Conservation (phyloP, 2,797 vertebrate species). For the Onychomys arenicola region DNA sequence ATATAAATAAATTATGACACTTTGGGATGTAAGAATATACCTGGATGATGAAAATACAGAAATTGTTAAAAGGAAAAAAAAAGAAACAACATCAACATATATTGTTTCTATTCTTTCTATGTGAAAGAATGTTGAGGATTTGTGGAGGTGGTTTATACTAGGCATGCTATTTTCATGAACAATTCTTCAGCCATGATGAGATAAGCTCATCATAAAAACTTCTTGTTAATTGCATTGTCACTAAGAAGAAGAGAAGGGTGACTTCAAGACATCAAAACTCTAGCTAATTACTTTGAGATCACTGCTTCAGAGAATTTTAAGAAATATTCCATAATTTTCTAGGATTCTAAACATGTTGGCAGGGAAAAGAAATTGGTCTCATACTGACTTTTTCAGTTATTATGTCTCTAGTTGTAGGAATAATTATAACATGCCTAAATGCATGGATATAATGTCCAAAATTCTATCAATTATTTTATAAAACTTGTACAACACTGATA, state of each 20-base stretch:
- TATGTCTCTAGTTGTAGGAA: not conserved
- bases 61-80: not conserved
- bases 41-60: constrained; percentile 4
- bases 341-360: constrained; percentile 23
- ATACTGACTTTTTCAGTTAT: not conserved
- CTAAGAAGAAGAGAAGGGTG: not conserved
- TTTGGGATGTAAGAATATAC: not conserved
- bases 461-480: not conserved
- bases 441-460: not conserved
- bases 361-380: not conserved
- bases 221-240: not conserved
- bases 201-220: not conserved
- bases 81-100: not conserved
- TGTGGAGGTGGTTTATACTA: not conserved
- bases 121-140: constrained; percentile 29
- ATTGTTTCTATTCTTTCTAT: not conserved
- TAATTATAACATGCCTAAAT: not conserved
- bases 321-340: not conserved
- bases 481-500: not conserved
- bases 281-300: constrained; percentile 37
- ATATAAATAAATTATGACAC: not conserved
- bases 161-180: not conserved
- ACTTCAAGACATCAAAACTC: constrained; percentile 4
- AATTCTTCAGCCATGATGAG: not conserved
- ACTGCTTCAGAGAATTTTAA: constrained; percentile 34